A percentile compares a stretch with the other conserved stretches of the same genome.
Conservation (phyloP, 2,113 vertebrate genomes). For the Plecturocebus donacophilus region DNA sequence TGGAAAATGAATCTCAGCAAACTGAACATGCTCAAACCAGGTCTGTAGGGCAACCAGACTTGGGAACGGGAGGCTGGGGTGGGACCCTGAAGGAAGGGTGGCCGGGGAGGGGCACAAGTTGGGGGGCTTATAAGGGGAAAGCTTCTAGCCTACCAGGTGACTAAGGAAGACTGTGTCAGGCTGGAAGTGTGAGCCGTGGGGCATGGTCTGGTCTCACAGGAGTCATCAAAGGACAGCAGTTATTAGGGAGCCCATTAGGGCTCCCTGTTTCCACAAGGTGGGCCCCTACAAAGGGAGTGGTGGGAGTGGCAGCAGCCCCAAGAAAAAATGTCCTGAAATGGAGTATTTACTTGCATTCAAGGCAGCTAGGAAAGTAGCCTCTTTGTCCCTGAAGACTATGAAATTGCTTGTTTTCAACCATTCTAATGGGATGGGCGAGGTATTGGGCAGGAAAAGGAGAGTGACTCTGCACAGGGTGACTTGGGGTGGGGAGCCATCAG, state of each 20-base stretch:
- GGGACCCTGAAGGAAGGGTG: not conserved
- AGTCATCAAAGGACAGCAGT: not conserved
- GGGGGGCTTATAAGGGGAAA: not conserved
- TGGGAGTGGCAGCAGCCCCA: constrained; percentile 33
- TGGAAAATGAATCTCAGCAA: constrained; percentile 89
- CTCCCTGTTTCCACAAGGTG: not conserved
- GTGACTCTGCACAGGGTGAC: not conserved
- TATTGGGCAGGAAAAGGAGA: constrained; percentile 34
- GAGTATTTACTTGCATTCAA: constrained; percentile 49
- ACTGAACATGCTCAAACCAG: constrained; percentile 90
- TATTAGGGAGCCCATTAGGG: constrained; percentile 34
- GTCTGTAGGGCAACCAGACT: constrained; percentile 72
- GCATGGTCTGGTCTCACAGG: not conserved
- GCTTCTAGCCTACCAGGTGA: not conserved
- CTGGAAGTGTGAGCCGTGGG: not conserved
- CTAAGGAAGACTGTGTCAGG: not conserved
- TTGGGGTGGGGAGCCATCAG: constrained; percentile 33
- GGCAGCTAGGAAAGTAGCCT: constrained; percentile 46
- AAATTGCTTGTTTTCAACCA: constrained; percentile 74
- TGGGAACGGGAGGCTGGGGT: not conserved
- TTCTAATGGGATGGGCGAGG: constrained; percentile 67
- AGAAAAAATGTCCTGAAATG: constrained; percentile 53
- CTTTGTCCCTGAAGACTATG: constrained; percentile 63
- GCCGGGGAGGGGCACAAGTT: not conserved
- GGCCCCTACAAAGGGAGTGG: not conserved